A percentile compares a stretch with the other conserved stretches of the same genome.
Conservation (phyloP, 2,888 invertebrate species). For the Ephialtes manifestator region DNA sequence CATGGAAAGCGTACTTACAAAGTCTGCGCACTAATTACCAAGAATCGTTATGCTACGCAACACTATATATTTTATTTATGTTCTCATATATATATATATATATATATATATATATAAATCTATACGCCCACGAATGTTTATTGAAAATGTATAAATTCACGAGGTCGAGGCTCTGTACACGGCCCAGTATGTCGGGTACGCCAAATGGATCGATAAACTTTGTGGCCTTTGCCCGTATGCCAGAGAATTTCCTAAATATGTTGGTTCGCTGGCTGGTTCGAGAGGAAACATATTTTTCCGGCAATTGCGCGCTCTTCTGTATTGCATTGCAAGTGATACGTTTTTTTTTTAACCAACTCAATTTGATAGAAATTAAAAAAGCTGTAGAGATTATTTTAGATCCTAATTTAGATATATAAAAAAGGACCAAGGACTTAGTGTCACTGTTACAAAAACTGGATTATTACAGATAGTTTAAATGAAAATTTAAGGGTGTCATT, state of each 20-base stretch:
- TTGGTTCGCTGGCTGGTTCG: not conserved
- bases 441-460: no score
- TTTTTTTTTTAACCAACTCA: not conserved
- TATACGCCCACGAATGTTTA: constrained; percentile 3
- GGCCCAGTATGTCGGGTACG: not conserved
- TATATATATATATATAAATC: not conserved
- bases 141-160: constrained; percentile 40
- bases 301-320: constrained; percentile 7
- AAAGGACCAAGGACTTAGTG: no score
- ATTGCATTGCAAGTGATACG: not conserved
- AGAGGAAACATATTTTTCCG: constrained; percentile 37
- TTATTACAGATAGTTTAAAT: no score
- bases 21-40: not conserved
- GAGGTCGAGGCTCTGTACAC: not conserved
- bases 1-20: not conserved
- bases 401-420: no score
- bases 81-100: not conserved
- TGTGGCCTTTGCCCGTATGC: constrained; percentile 24
- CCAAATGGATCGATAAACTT: constrained; percentile 37
- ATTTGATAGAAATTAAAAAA: not conserved
- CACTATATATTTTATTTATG: not conserved
- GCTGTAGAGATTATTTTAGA: not conserved
- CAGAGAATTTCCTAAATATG: constrained; percentile 29
- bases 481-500: no score
- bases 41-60: not conserved